phyloP scores from a whole-genome alignment of 2,113 vertebrate genomes.

The Pterocles orientalis region DNA sequence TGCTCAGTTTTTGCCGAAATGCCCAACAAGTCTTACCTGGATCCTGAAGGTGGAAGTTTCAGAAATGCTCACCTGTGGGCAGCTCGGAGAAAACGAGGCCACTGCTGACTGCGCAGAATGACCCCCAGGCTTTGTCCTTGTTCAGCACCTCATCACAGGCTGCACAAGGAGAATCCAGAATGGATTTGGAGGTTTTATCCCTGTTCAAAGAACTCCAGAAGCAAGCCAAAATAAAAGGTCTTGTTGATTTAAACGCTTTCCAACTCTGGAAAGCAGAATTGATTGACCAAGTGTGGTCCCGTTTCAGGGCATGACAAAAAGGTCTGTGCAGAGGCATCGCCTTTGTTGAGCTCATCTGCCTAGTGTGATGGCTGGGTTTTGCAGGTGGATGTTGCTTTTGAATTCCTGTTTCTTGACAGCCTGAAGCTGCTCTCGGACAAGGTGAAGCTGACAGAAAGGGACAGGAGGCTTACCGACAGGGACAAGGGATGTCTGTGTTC shows the following conservation, averaged over 20 bases:
- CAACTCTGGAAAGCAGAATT: not conserved
- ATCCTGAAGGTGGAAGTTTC: not conserved
- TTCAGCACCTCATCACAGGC: not conserved
- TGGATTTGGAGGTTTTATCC: not conserved
- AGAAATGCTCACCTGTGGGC: not conserved
- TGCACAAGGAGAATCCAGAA: not conserved
- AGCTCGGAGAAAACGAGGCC: not conserved
- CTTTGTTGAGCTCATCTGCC: not conserved
- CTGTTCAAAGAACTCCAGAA: not conserved
- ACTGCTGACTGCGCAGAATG: not conserved
- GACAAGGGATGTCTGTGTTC: not conserved
- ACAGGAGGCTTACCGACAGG: not conserved
- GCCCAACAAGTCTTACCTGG: not conserved
- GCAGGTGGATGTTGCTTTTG: not conserved
- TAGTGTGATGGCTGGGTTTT: not conserved
- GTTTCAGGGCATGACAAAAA: not conserved
- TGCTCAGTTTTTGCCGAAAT: not conserved
- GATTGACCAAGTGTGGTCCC: not conserved
- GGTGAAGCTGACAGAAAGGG: not conserved
- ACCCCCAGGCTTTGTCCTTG: rapidly evolving
- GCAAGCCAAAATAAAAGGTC: not conserved
- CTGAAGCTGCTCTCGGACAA: not conserved
- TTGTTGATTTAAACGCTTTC: not conserved
- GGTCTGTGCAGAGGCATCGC: not conserved
- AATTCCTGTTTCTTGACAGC: not conserved